These are phyloP conservation scores for Hypercompe scribonia DNA, from an alignment of 2,888 invertebrate species.

Conservation along the genomic window DNA sequence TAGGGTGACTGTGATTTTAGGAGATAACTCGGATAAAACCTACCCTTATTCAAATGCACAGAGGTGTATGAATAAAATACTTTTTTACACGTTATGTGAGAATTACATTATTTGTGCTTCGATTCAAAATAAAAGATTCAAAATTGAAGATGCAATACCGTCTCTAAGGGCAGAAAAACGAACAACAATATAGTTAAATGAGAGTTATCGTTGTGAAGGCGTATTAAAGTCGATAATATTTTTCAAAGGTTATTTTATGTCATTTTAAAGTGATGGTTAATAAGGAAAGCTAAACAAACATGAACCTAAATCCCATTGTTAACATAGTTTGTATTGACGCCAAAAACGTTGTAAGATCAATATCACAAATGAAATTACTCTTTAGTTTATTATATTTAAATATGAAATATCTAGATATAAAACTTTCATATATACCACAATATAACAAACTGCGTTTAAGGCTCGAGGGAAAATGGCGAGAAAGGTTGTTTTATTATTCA, in stretches of 20 bases:
- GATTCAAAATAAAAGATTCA: too few species aligned
- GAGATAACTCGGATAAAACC: not conserved
- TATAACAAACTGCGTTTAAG: not conserved
- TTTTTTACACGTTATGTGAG: too few species aligned
- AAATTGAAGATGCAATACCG: too few species aligned
- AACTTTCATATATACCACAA: not conserved
- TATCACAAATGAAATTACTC: not conserved
- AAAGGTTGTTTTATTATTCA: slow-evolving; percentile 1
- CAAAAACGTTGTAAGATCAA: not conserved
- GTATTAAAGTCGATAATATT: not conserved
- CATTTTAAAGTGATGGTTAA: not conserved
- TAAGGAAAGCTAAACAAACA: not conserved
- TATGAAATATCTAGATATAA: not conserved
- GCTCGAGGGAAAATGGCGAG: not conserved
- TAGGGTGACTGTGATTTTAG: slow-evolving; percentile 42
- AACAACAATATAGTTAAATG: too few species aligned
- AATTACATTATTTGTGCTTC: too few species aligned
- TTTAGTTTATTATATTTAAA: not conserved
- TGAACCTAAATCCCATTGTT: too few species aligned
- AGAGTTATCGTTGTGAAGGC: not conserved
- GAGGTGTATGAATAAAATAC: too few species aligned
- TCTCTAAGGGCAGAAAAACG: too few species aligned
- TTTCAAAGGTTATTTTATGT: not conserved
- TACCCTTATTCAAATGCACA: too few species aligned
- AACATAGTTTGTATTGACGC: too few species aligned